These are phyloP conservation scores for Drosophila eugracilis DNA, from an alignment of 1,140 invertebrate species.

Conservation along the genomic window DNA sequence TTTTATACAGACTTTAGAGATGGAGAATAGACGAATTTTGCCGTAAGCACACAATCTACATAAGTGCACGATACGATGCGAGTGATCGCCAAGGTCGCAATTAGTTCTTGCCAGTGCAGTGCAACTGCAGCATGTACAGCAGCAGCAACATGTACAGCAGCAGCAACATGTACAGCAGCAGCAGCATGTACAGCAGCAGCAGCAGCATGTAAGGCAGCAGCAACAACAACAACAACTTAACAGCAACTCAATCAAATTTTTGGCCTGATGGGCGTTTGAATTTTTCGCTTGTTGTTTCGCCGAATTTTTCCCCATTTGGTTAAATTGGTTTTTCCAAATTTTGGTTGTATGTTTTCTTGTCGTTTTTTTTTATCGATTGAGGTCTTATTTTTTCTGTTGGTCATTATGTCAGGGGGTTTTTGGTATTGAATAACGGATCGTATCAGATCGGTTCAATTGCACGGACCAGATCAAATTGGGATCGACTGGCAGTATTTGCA, in stretches of 20 bases:
- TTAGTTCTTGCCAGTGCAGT: slow-evolving; percentile 67
- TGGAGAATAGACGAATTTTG: slow-evolving; percentile 19
- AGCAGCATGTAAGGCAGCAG: slow-evolving; percentile 30
- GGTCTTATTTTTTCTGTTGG: slow-evolving; percentile 17
- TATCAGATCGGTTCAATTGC: slow-evolving; percentile 43
- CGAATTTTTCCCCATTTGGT: slow-evolving; percentile 51
- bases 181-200: slow-evolving; percentile 35
- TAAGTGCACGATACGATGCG: slow-evolving; percentile 55
- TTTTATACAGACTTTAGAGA: not conserved
- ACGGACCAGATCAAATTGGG: slow-evolving; percentile 7
- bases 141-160: slow-evolving; percentile 30
- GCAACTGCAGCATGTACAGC: slow-evolving; percentile 21
- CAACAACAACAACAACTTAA: slow-evolving; percentile 2
- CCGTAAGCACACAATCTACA: slow-evolving; percentile 61
- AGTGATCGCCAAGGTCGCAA: slow-evolving; percentile 72
- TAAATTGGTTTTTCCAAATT: slow-evolving; percentile 57
- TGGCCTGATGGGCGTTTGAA: slow-evolving; percentile 21
- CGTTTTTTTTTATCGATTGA: slow-evolving; percentile 2
- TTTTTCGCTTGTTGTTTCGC: slow-evolving; percentile 26
- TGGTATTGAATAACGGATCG: slow-evolving; percentile 44
- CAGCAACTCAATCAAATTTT: slow-evolving; percentile 60
- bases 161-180: not conserved
- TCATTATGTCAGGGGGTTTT: slow-evolving; percentile 64
- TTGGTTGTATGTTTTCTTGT: not conserved
- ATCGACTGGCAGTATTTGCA: slow-evolving; percentile 17